Percentiles rank a stretch among this genome's conserved stretches.
phyloP scores from a whole-genome alignment of 2,113 vertebrate species.

The Channa maculata region DNA sequence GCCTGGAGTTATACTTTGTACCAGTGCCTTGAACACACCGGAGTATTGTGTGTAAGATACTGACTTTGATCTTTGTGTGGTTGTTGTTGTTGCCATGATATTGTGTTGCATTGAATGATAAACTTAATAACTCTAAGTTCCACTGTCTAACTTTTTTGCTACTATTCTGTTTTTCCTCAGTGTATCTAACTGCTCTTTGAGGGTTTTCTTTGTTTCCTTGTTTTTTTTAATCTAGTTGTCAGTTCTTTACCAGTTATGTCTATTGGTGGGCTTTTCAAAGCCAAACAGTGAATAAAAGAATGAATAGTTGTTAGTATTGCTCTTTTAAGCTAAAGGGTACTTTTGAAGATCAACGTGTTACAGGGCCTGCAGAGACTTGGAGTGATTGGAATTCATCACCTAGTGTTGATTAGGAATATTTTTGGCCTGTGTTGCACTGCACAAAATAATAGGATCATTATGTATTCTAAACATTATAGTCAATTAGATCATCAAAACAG shows the following conservation, averaged over 20 bases:
- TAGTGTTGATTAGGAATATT: conserved; percentile 4
- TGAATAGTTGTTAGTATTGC: neutral
- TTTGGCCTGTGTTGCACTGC: neutral
- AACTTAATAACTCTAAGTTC: neutral
- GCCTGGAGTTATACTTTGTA: conserved; percentile 7
- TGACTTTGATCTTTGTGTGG: neutral
- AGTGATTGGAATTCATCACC: neutral
- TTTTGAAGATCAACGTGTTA: neutral
- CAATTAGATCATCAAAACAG: conserved; percentile 19
- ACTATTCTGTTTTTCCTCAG: neutral
- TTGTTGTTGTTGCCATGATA: neutral
- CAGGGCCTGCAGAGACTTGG: neutral
- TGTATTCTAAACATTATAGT: conserved; percentile 4
- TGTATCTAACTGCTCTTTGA: no score
- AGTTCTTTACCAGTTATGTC: no score
- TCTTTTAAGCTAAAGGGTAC: neutral
- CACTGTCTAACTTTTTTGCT: neutral
- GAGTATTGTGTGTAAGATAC: neutral
- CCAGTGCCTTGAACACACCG: conserved; percentile 3
- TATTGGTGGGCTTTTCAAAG: no score
- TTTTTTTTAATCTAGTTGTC: no score
- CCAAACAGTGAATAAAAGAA: neutral
- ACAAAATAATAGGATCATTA: neutral
- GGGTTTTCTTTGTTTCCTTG: no score
- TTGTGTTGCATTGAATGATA: neutral